These are phyloP conservation scores for Mantis religiosa DNA, from an alignment of 2,888 invertebrate species.

Conservation along the genomic window DNA sequence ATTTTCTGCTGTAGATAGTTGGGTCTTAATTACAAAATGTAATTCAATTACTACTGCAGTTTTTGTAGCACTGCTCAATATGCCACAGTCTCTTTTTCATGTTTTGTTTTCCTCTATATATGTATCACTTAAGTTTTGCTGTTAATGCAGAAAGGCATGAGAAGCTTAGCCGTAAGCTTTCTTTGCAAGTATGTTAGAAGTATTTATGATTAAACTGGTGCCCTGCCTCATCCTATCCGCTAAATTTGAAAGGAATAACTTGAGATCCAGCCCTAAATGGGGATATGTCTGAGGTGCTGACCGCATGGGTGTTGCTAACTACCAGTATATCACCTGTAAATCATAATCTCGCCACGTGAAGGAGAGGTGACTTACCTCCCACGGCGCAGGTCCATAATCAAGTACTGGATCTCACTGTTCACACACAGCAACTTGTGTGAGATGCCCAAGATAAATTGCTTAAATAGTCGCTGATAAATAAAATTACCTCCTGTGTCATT, in stretches of 20 bases:
- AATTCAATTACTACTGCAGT: too few species aligned
- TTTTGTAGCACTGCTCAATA: too few species aligned
- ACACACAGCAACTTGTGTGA: neutral
- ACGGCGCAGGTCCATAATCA: neutral
- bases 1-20: too few species aligned
- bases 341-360: neutral
- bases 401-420: neutral
- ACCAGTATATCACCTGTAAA: neutral
- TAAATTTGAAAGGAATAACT: neutral
- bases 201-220: neutral
- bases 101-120: too few species aligned
- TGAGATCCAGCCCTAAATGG: neutral
- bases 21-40: too few species aligned
- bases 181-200: too few species aligned
- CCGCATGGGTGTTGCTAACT: neutral
- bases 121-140: too few species aligned
- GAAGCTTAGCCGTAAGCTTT: too few species aligned
- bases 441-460: neutral
- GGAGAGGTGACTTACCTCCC: neutral
- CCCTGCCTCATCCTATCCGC: neutral
- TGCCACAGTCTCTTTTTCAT: too few species aligned
- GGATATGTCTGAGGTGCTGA: neutral
- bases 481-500: neutral
- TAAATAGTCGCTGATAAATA: neutral
- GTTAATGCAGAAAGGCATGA: too few species aligned